Evolutionary conservation across 2,888 invertebrate species (phyloP).

Genomic region (Prosopocoilus inquinatus): DNA sequence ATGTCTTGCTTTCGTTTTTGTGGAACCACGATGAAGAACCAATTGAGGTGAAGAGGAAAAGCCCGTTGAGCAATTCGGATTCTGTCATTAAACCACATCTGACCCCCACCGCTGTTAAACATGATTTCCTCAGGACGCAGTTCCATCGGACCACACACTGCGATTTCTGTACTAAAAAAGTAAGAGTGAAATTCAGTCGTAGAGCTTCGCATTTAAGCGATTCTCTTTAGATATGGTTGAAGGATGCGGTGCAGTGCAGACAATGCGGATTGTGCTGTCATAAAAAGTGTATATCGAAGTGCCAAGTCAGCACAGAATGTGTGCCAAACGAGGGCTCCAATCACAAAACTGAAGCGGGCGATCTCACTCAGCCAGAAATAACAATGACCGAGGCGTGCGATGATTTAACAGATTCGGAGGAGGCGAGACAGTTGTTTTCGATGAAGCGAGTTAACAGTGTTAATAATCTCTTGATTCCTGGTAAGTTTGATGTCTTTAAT

Average conservation of each 20-base stretch:
- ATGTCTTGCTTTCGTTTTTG: slow-evolving; percentile 80
- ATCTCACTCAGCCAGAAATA: slow-evolving; percentile 49
- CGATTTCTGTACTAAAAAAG: slow-evolving; percentile 92
- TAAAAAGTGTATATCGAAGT: slow-evolving; percentile 91
- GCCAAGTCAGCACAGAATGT: slow-evolving; percentile 71
- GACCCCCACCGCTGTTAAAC: slow-evolving; percentile 40
- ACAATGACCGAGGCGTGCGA: slow-evolving; percentile 50
- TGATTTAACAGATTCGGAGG: slow-evolving; percentile 38
- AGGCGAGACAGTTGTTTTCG: slow-evolving; percentile 46
- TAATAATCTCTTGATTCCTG: slow-evolving; percentile 66
- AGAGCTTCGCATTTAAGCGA: background rate
- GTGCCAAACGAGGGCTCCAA: slow-evolving; percentile 29
- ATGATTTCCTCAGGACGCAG: slow-evolving; percentile 84
- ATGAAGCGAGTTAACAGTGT: slow-evolving; percentile 71
- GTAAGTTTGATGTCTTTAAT: slow-evolving; percentile 26
- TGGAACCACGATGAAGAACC: slow-evolving; percentile 57
- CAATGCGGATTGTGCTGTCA: slow-evolving; percentile 91
- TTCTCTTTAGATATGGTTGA: slow-evolving; percentile 81
- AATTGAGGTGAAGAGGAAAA: slow-evolving; percentile 40
- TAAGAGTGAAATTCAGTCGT: slow-evolving; percentile 35
- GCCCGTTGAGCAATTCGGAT: slow-evolving; percentile 10
- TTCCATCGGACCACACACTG: slow-evolving; percentile 88
- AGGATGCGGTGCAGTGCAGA: slow-evolving; percentile 90
- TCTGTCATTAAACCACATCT: slow-evolving; percentile 18
- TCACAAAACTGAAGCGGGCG: slow-evolving; percentile 33